Base-by-base conservation (phyloP, 1,140 invertebrate genomes). In the Macrotrachela quadricornifera region DNA sequence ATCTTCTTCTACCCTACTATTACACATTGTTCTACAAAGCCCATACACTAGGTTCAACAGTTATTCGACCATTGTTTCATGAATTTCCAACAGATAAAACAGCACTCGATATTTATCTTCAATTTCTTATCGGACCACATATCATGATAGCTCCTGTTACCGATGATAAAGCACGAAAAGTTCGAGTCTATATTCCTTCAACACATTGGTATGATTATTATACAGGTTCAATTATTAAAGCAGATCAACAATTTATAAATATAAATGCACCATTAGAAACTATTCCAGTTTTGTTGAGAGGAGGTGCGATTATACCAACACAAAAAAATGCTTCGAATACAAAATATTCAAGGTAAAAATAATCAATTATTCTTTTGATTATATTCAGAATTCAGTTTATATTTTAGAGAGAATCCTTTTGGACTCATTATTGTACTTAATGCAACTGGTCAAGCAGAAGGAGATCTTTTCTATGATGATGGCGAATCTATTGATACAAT, bases 1-100 rank as follows among this genome's bases (percentile, higher is more conserved):
- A 88, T 63, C 68, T 69, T 3, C 67, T 87, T 3, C 66, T 88
- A 17, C 83, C 84, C 0, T 82, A 82, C 65, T 75, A 86, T 18
- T 86, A 86, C 65, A 81, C 81, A 0, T 67, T 83, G 43, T 82
- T 86, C 62, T 82, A 76, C 67, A 65, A 73, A n/a, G 79, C 80
- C 0, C 78, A 84, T 65, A 61, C 68, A 3, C 69, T 70, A 59
- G 82, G 81, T 0, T 73, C 77, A 21, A 79, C 81, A 15, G 82
- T 85, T 0, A 77, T 77, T 3, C 69, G 80, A 37, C 82, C 84
- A 13, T 62, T 87, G 45, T 84, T 85, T 69, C 67, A 68, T 55
- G 46, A 61, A 62, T 68, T 57, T 58, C 54, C 54, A 11, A 17
- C 21, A 38, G 80, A 85, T 63, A 57, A 57, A 9, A 62, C 62